Evolutionary conservation across 2,113 vertebrate species (phyloP).

Genomic region (Eretmochelys imbricata): DNA sequence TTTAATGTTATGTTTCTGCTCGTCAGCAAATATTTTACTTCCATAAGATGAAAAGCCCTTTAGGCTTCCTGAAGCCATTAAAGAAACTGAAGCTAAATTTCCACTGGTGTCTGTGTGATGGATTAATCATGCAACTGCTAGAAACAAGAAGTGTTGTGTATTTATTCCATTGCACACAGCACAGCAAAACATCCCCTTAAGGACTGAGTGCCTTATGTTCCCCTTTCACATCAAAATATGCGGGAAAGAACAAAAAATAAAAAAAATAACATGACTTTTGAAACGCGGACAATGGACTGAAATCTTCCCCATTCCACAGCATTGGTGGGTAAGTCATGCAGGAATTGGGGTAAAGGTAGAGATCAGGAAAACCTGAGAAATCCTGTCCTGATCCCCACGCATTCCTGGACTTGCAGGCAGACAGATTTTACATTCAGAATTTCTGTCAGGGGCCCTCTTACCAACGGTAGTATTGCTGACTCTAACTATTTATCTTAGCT

Average conservation of each 20-base stretch:
- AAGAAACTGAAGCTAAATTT: not conserved
- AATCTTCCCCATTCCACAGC: fast-evolving
- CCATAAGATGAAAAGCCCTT: not conserved
- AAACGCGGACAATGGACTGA: not conserved
- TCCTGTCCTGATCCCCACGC: not conserved
- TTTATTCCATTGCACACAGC: not conserved
- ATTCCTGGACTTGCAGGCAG: not conserved
- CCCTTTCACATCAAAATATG: not conserved
- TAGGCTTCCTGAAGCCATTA: conserved; percentile 8
- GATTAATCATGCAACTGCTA: not conserved
- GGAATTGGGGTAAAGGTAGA: not conserved
- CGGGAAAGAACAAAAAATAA: not conserved
- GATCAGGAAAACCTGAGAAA: not conserved
- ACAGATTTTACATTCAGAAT: not conserved
- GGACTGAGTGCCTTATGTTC: not conserved
- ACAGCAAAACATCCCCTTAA: not conserved
- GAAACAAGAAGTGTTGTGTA: conserved; percentile 18
- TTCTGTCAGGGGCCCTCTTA: not conserved
- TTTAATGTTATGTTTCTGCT: conserved; percentile 15
- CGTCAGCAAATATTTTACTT: not conserved
- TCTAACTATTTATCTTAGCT: not conserved
- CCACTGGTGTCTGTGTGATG: not conserved
- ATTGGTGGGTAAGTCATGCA: not conserved
- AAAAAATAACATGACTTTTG: conserved; percentile 6
- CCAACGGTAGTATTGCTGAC: not conserved